Percentiles rank a stretch among this genome's conserved stretches.
Evolutionary conservation across 2,888 invertebrate species (phyloP).

Genomic region (Drosophila macrospina): DNA sequence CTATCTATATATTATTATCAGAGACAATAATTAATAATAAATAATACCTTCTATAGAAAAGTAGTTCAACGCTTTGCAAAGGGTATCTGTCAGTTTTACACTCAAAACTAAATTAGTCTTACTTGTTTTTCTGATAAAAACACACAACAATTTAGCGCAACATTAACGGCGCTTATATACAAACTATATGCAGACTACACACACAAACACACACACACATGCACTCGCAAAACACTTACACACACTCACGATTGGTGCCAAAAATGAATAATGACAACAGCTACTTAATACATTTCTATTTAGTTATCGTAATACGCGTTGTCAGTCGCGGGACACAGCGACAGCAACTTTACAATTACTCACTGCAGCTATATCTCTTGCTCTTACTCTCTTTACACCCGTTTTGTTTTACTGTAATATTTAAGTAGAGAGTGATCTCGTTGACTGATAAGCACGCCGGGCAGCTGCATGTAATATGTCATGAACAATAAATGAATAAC

Average conservation of each 20-base stretch:
- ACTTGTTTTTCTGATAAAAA: slow-evolving; percentile 62
- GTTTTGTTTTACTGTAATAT: slow-evolving; percentile 23
- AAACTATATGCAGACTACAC: slow-evolving; percentile 34
- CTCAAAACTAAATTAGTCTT: neutral
- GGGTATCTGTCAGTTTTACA: slow-evolving; percentile 1
- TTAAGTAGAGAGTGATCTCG: slow-evolving; percentile 46
- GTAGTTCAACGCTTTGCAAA: neutral
- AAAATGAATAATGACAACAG: slow-evolving; percentile 58
- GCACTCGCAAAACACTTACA: slow-evolving; percentile 7
- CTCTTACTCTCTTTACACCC: slow-evolving; percentile 17
- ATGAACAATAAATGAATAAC: slow-evolving; percentile 18
- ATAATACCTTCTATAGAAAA: neutral
- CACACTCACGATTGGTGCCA: slow-evolving; percentile 41
- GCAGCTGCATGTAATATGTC: slow-evolving; percentile 17
- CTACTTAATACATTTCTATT: slow-evolving; percentile 43
- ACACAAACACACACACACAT: slow-evolving; percentile 28
- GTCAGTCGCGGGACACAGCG: slow-evolving; percentile 26
- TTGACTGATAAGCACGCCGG: slow-evolving; percentile 60
- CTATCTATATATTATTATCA: no score
- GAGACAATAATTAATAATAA: neutral
- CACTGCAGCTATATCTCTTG: slow-evolving; percentile 2
- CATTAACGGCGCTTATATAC: slow-evolving; percentile 66
- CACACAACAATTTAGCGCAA: slow-evolving; percentile 62
- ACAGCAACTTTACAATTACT: slow-evolving; percentile 9
- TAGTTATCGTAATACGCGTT: slow-evolving; percentile 47